Conservation (phyloP, 2,888 invertebrate genomes). For the Eucriotettix oculatus region DNA sequence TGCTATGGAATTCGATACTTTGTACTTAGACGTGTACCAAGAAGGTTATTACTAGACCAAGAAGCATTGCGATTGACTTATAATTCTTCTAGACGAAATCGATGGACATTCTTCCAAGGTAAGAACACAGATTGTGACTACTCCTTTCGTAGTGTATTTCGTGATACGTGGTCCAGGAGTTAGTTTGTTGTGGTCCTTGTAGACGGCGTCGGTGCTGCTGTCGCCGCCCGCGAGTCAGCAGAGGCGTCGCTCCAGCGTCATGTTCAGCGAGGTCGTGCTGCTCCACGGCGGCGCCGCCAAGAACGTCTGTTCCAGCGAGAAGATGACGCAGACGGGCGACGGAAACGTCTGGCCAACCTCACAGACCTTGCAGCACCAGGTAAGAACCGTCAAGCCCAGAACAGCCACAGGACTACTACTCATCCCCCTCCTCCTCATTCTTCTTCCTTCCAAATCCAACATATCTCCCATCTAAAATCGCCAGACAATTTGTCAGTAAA, state of each 20-base stretch:
- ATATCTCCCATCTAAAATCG: too few relatives aligned
- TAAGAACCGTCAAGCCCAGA: too few relatives aligned
- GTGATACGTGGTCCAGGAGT: too few relatives aligned
- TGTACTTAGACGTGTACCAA: too few relatives aligned
- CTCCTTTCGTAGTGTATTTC: neutral
- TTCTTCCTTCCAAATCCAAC: too few relatives aligned
- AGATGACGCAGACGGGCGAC: constrained; percentile 76
- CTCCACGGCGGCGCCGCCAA: constrained; percentile 18
- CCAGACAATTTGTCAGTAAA: too few relatives aligned
- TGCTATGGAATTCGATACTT: too few relatives aligned
- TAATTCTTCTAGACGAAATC: neutral
- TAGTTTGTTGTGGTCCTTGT: neutral
- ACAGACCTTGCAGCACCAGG: too few relatives aligned
- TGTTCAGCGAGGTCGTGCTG: constrained; percentile 56
- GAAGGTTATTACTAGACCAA: too few relatives aligned
- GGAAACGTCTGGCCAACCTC: constrained; percentile 42
- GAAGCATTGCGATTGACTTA: too few relatives aligned
- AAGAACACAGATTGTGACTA: neutral
- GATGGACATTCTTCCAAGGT: neutral
- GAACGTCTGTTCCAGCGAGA: constrained; percentile 66
- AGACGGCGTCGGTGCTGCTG: neutral
- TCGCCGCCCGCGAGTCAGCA: constrained; percentile 10
- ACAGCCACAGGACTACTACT: too few relatives aligned
- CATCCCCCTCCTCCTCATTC: too few relatives aligned
- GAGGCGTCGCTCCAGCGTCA: constrained; percentile 60